These are phyloP conservation scores for Nephila pilipes DNA, from an alignment of 1,140 invertebrate genomes.

Conservation along the genomic window DNA sequence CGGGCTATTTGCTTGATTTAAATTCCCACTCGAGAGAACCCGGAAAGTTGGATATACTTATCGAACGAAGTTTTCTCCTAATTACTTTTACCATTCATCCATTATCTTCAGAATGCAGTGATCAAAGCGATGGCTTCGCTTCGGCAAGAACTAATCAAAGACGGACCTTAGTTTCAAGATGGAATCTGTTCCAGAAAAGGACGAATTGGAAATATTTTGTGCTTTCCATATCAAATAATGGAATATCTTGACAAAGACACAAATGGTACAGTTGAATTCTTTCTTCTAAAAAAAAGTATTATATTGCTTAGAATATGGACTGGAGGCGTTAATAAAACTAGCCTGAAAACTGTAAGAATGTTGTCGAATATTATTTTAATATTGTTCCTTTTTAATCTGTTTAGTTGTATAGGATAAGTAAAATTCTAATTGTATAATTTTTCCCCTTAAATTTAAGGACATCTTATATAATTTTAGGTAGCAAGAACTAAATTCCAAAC, in stretches of 20 bases:
- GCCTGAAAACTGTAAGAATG: too few species aligned
- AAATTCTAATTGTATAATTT: too few species aligned
- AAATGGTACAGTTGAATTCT: too few species aligned
- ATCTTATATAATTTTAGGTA: too few species aligned
- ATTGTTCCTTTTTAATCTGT: too few species aligned
- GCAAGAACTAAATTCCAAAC: too few species aligned
- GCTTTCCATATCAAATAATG: not conserved
- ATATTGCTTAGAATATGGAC: too few species aligned
- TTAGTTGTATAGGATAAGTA: too few species aligned
- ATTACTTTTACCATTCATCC: constrained; percentile 58
- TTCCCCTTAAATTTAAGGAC: too few species aligned
- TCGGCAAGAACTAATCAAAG: constrained; percentile 47
- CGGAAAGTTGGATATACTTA: constrained; percentile 25
- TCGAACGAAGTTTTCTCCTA: constrained; percentile 34
- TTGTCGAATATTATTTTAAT: too few species aligned
- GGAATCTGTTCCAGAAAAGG: not conserved
- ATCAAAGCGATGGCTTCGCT: not conserved
- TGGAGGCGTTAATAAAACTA: too few species aligned
- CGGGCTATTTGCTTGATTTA: constrained; percentile 40
- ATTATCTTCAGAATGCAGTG: constrained; percentile 29
- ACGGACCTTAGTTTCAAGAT: not conserved
- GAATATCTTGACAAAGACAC: not conserved
- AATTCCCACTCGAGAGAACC: not conserved
- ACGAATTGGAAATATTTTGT: not conserved
- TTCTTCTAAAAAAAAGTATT: too few species aligned